Evolutionary conservation across 2,797 vertebrate genomes (phyloP).

Genomic region (Dallia pectoralis): DNA sequence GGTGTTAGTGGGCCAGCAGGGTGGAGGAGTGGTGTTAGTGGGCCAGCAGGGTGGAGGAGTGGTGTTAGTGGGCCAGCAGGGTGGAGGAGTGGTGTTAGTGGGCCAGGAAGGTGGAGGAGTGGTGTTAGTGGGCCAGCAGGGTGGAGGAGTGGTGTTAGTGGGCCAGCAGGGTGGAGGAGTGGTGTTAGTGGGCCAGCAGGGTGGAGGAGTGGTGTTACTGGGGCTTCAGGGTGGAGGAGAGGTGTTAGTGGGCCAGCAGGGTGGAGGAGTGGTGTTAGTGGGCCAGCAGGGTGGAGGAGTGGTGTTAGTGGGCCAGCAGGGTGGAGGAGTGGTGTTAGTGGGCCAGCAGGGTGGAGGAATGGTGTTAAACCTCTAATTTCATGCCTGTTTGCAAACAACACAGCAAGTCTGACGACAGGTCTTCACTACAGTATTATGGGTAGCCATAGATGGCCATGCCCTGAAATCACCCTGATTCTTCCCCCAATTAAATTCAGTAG

Average conservation of each 20-base stretch:
- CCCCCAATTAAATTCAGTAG: slow-evolving; percentile 52
- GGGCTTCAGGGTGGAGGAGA: too few species aligned
- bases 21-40: background rate
- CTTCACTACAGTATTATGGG: slow-evolving; percentile 33
- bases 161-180: too few species aligned
- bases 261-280: too few species aligned
- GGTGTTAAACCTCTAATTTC: too few species aligned
- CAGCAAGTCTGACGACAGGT: slow-evolving; percentile 8
- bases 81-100: background rate
- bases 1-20: too few species aligned
- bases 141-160: too few species aligned
- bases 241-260: too few species aligned
- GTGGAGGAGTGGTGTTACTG: too few species aligned
- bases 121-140: too few species aligned
- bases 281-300: background rate
- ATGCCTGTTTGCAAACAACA: too few species aligned
- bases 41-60: background rate
- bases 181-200: too few species aligned
- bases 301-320: background rate
- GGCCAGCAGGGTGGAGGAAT: background rate
- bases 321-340: background rate
- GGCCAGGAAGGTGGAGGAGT: too few species aligned
- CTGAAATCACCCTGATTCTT: slow-evolving; percentile 36
- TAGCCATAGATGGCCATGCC: slow-evolving; percentile 21
- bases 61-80: background rate